Percentiles rank a stretch among this genome's conserved stretches.
Evolutionary conservation across 2,797 vertebrate genomes (phyloP).

Genomic region (Hylomyscus alleni): DNA sequence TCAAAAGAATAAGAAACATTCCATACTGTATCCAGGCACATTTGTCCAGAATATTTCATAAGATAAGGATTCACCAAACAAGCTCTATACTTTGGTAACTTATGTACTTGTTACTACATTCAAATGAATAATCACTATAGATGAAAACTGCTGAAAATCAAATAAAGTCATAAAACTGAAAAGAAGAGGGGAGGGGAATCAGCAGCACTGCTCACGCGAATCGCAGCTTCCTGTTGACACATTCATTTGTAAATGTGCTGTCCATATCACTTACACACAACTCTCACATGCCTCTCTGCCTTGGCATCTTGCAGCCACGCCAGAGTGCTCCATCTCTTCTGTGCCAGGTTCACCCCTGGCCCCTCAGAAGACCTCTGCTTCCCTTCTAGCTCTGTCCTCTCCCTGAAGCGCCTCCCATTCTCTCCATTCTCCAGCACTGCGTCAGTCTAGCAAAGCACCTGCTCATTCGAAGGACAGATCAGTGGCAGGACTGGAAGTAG

Average conservation of each 20-base stretch:
- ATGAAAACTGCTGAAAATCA: background rate
- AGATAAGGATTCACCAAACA: background rate
- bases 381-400: background rate
- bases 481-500: background rate
- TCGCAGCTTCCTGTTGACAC: background rate
- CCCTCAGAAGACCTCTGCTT: background rate
- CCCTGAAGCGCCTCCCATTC: background rate
- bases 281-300: background rate
- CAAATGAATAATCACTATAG: background rate
- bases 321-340: too few relatives aligned
- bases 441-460: background rate
- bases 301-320: rapidly evolving
- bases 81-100: background rate
- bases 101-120: background rate
- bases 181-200: background rate
- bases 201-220: background rate
- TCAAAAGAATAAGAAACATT: background rate
- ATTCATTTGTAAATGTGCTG: background rate
- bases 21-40: background rate
- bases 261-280: background rate
- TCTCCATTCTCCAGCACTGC: background rate
- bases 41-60: background rate
- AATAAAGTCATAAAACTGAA: background rate
- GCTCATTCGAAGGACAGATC: background rate
- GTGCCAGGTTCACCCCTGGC: too few relatives aligned